Conservation (phyloP, 2,113 vertebrate genomes). For the Sinocyclocheilus anophthalmus region DNA sequence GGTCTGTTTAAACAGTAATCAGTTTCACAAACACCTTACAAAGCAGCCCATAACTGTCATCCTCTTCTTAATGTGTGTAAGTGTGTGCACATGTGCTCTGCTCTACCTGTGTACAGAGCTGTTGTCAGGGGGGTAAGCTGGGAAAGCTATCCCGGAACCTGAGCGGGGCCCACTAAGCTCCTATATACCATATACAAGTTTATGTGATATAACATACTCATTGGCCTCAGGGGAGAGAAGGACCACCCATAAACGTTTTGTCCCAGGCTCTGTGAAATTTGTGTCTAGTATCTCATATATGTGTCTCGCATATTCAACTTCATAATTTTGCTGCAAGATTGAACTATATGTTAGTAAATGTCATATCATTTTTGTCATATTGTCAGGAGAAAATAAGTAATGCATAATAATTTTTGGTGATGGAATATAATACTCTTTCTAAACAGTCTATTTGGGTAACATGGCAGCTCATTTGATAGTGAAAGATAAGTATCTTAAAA, state of each 20-base stretch:
- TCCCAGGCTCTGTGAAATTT: background rate
- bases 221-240: background rate
- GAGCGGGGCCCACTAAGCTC: background rate
- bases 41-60: background rate
- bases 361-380: background rate
- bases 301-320: background rate
- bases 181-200: background rate
- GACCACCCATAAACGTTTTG: background rate
- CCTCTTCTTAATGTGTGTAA: background rate
- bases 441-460: too few relatives aligned
- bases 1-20: conserved; percentile 28
- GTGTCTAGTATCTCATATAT: background rate
- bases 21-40: conserved; percentile 23
- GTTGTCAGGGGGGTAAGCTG: background rate
- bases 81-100: conserved; percentile 2
- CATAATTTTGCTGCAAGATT: too few relatives aligned
- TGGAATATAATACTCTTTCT: too few relatives aligned
- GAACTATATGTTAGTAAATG: background rate
- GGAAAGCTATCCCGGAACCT: too few relatives aligned
- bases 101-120: background rate
- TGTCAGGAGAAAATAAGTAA: too few relatives aligned
- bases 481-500: too few relatives aligned
- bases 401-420: too few relatives aligned
- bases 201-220: background rate
- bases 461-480: too few relatives aligned